Percentiles rank a stretch among this genome's conserved stretches.
Evolutionary conservation across 30 jellyfish, hydroid and myxozoan genomes (phyloP).

Genomic region (Nemopilema nomurai): DNA sequence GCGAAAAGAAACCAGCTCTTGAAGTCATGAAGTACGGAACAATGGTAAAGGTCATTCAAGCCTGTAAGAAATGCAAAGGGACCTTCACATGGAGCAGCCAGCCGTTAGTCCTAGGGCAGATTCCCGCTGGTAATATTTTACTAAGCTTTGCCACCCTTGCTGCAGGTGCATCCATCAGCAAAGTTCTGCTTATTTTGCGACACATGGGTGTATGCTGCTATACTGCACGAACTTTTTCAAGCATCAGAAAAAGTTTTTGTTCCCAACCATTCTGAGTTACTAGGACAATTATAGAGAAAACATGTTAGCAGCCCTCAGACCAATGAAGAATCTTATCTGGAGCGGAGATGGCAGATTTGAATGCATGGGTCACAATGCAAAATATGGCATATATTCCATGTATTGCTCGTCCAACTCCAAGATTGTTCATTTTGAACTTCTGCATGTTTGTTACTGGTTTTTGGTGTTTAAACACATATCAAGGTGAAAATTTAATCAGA

Average conservation of each 20-base stretch:
- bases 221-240: conserved; percentile 12
- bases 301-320: neutral
- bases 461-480: neutral
- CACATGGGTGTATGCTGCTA: conserved; percentile 15
- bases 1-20: conserved; percentile 6
- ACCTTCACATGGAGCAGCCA: conserved; percentile 20
- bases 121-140: conserved; percentile 2
- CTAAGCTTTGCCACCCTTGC: conserved; percentile 15
- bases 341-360: conserved; percentile 48
- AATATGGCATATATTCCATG: conserved; percentile 22
- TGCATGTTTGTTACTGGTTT: conserved; percentile 1
- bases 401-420: neutral
- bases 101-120: conserved; percentile 21
- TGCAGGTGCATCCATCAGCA: conserved; percentile 17
- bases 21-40: neutral
- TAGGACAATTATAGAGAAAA: conserved; percentile 13
- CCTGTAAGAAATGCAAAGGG: conserved; percentile 5
- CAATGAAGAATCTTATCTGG: conserved; percentile 10
- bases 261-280: conserved; percentile 20
- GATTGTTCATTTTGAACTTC: conserved; percentile 22
- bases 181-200: conserved; percentile 1
- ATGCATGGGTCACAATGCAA: conserved; percentile 42
- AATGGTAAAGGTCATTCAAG: conserved; percentile 19
- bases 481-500: neutral
- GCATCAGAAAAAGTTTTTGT: conserved; percentile 5